Conservation (phyloP, 2,888 invertebrate species). For the Drosophila mercatorum region DNA sequence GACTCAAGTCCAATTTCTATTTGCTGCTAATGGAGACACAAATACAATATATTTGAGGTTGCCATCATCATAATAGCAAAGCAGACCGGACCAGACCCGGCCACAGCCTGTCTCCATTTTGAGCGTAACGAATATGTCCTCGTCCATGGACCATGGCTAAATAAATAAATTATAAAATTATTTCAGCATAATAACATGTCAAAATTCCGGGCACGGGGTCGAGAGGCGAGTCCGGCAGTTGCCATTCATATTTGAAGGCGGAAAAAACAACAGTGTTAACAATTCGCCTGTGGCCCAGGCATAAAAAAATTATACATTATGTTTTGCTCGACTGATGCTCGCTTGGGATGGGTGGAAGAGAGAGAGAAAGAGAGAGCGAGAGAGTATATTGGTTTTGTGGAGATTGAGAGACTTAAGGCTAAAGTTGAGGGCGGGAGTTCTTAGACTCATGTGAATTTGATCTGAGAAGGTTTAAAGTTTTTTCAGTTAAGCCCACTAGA, state of each 20-base stretch:
- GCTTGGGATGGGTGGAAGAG: neutral
- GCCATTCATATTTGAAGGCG: conserved; percentile 20
- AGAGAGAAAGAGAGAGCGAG: neutral
- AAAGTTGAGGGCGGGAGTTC: neutral
- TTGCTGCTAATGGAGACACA: conserved; percentile 10
- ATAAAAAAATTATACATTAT: conserved; percentile 68
- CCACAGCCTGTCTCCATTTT: conserved; percentile 29
- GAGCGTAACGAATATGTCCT: conserved; percentile 59
- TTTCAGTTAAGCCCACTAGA: too few species aligned
- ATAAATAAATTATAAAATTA: conserved; percentile 84
- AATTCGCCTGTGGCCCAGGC: conserved; percentile 52
- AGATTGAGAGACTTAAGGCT: neutral
- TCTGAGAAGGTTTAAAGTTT: neutral
- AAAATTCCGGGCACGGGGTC: conserved; percentile 51
- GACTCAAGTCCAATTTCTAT: conserved; percentile 18
- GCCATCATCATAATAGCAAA: conserved; percentile 17
- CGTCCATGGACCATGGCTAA: conserved; percentile 48
- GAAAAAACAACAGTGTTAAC: conserved; percentile 71
- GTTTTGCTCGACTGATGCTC: neutral
- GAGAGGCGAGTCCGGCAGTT: conserved; percentile 11
- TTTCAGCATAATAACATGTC: conserved; percentile 84
- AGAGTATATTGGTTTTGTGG: neutral
- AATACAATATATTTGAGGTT: conserved; percentile 20
- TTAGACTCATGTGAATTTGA: neutral
- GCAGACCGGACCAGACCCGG: neutral